phyloP scores from a whole-genome alignment of 2,888 invertebrate genomes.

The Ochropacha duplaris region DNA sequence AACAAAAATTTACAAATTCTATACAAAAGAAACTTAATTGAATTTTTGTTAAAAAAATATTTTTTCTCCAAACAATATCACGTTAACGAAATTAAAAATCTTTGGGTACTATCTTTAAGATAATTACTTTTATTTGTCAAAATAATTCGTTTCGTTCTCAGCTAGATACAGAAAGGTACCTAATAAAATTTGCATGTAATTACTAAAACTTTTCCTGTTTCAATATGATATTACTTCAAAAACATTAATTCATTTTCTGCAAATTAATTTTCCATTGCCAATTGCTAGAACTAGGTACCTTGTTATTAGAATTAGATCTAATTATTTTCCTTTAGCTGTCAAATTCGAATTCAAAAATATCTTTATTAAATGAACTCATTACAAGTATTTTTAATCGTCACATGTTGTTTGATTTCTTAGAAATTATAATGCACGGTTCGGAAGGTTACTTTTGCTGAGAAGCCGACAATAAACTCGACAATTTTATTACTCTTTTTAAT shows the following conservation, averaged over 20 bases:
- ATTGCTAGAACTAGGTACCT: neutral
- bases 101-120: neutral
- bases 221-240: neutral
- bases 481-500: no score
- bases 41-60: slow-evolving; percentile 2
- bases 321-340: no score
- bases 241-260: neutral
- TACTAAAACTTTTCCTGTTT: neutral
- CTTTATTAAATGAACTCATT: no score
- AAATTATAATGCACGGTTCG: no score
- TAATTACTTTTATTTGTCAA: neutral
- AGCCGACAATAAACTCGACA: no score
- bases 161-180: neutral
- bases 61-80: neutral
- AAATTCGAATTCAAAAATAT: no score
- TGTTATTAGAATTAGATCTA: no score
- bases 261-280: neutral
- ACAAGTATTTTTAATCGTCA: no score
- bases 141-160: neutral
- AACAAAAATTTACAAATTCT: slow-evolving; percentile 3
- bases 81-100: slow-evolving; percentile 1
- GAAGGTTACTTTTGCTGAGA: no score
- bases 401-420: no score
- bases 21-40: slow-evolving; percentile 3
- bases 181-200: neutral